Evolutionary conservation across 1,140 invertebrate genomes (phyloP).

Genomic region (Acyrthosiphon pisum): DNA sequence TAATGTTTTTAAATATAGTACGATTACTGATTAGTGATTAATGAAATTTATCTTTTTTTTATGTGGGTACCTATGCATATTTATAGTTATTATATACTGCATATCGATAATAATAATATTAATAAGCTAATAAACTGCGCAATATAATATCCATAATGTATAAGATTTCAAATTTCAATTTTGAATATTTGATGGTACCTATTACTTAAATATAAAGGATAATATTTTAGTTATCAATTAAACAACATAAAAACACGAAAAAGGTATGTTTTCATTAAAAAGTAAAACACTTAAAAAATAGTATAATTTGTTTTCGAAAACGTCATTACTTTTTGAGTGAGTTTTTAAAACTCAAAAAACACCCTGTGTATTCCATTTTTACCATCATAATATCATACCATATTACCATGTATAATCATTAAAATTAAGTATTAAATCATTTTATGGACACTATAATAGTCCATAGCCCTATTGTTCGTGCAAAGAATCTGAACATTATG

Average conservation of each 20-base stretch:
- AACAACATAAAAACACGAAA: not conserved
- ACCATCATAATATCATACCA: not conserved
- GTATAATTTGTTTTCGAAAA: not conserved
- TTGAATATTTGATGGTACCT: too few species aligned
- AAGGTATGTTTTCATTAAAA: not conserved
- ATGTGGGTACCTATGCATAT: not conserved
- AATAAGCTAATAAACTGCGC: not conserved
- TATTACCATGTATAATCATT: not conserved
- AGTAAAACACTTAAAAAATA: not conserved
- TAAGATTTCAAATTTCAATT: not conserved
- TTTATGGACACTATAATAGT: not conserved
- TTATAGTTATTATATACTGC: not conserved
- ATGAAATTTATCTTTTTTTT: not conserved
- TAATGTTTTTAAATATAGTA: constrained; percentile 9
- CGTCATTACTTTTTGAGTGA: not conserved
- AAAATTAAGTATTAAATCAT: not conserved
- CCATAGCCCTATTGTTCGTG: not conserved
- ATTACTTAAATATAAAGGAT: not conserved
- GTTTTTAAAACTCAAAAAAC: not conserved
- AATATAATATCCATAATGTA: not conserved
- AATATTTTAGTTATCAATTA: not conserved
- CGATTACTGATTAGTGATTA: not conserved
- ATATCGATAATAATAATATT: not conserved
- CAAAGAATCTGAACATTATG: not conserved
- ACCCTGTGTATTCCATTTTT: not conserved